phyloP scores from a whole-genome alignment of 2,797 vertebrate species.

The Takifugu ocellatus region DNA sequence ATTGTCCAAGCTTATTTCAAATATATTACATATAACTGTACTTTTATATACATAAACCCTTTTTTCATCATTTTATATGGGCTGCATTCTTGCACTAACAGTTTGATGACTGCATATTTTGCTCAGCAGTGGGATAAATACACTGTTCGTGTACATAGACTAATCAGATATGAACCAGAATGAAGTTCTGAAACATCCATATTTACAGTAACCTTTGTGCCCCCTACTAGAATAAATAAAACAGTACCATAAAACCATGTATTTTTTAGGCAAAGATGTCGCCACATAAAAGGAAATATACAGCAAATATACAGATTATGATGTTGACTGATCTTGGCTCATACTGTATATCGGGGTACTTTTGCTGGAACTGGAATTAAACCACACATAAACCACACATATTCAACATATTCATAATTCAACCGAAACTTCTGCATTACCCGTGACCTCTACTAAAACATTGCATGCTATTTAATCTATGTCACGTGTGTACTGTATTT shows the following conservation, averaged over 20 bases:
- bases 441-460: constrained; percentile 1
- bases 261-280: constrained; percentile 56
- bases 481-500: constrained; percentile 17
- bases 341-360: no score
- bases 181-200: constrained; percentile 31
- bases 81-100: no score
- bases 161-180: constrained; percentile 25
- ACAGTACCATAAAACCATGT: constrained; percentile 39
- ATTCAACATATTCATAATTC: no score
- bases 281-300: constrained; percentile 33
- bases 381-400: no score
- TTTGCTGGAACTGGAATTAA: constrained; percentile 10
- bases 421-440: constrained; percentile 22
- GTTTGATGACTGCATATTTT: no score
- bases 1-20: constrained; percentile 57
- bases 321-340: no score
- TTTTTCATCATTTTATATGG: constrained; percentile 7
- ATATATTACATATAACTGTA: constrained; percentile 44
- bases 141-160: neutral
- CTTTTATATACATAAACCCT: constrained; percentile 37
- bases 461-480: constrained; percentile 13
- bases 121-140: no score
- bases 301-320: constrained; percentile 19
- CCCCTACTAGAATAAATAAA: constrained; percentile 54
- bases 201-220: constrained; percentile 43